Base-by-base conservation (phyloP, 2,797 vertebrate genomes). In the Cetoscarus ocellatus region DNA sequence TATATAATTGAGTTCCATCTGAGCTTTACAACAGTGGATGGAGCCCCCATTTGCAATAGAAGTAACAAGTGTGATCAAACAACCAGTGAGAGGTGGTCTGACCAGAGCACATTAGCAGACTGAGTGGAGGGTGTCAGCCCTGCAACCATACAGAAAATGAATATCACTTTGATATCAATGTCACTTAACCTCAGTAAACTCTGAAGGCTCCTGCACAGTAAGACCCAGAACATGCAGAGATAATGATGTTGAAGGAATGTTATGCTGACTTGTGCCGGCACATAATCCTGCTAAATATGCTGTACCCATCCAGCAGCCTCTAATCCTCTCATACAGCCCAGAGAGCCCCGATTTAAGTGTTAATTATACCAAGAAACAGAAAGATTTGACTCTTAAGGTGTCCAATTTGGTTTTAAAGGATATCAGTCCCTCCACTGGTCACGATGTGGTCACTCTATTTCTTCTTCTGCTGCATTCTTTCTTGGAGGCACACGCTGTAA, bases 251-350 rank as follows among this genome's bases (percentile, higher is more conserved):
- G 59, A 70, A 86, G 74, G 85, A 91, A 93, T 90, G 86, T 76
- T 82, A 73, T 73, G 45, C 74, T 77, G 84, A 86, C 75, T 88
- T 87, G 80, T 82, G 81, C 53, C 82, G 78, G 74, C 56, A 68
- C 80, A 81, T 91, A 93, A 94, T 92, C 91, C 86, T 73, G 67
- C 78, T 86, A 91, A 92, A 92, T 87, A 93, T 90, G 88, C 82
- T 73, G 70, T 47, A 65, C 48, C 82, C 65, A 82, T 88, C 83
- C 72, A 85, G 80, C 74, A 82, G 83, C 55, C 80, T 75, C 63
- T 90, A 91, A 93, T 90, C 85, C 88, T 75, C 77, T 80, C 72
- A 63, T 57, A 68, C 57, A 65, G 63, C 78, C 69, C 63, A 27
- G 35, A 72, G 75, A 64, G 61, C 56, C 63, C 76, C 10, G 73